Conservation (phyloP, 2,113 vertebrate species). For the Podarcis muralis region DNA sequence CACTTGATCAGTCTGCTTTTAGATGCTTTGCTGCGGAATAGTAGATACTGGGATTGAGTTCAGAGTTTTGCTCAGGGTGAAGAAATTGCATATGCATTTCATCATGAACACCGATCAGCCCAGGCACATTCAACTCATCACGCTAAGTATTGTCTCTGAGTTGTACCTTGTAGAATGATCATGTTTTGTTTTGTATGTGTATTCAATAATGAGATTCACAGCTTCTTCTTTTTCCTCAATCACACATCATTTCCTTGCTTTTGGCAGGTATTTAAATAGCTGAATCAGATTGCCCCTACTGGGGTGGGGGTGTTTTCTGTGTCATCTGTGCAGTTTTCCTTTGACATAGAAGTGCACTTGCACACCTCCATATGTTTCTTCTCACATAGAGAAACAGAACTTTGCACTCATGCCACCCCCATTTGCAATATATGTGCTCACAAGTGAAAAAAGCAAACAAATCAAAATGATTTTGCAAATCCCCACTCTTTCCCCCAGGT, state of each 20-base stretch:
- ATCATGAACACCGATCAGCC: too few species aligned
- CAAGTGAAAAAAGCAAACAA: background rate
- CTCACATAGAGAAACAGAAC: background rate
- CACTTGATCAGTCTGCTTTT: background rate
- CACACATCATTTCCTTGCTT: background rate
- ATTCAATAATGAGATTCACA: background rate
- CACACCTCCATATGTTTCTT: background rate
- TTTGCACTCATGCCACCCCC: background rate
- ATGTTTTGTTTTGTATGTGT: background rate
- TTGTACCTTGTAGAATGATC: background rate
- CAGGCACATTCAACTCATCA: too few species aligned
- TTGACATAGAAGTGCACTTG: background rate
- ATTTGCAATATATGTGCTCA: background rate
- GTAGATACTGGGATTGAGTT: background rate
- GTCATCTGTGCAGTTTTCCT: background rate
- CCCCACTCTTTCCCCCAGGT: conserved; percentile 75
- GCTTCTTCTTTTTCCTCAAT: background rate
- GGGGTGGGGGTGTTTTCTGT: background rate
- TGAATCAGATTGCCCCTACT: background rate
- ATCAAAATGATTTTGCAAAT: background rate
- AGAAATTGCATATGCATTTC: too few species aligned
- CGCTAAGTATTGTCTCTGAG: background rate
- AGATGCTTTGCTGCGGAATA: background rate
- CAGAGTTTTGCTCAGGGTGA: too few species aligned
- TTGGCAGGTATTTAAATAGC: background rate